These are phyloP conservation scores for Dendrolimus pini DNA, from an alignment of 2,888 invertebrate species.

Conservation along the genomic window DNA sequence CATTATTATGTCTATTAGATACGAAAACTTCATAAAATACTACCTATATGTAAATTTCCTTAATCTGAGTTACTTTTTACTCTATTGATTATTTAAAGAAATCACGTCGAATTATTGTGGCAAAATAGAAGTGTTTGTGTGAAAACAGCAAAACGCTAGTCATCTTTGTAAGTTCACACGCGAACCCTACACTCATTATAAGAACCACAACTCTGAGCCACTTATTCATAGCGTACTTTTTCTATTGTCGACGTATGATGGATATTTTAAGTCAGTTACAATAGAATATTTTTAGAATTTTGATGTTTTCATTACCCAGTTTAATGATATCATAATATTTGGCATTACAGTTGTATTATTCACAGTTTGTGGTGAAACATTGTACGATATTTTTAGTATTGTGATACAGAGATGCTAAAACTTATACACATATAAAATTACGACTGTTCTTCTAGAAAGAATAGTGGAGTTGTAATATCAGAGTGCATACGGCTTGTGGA, in stretches of 20 bases:
- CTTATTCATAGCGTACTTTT: conserved; percentile 38
- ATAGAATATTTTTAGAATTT: conserved; percentile 33
- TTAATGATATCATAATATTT: conserved; percentile 10
- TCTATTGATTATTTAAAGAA: too few relatives aligned
- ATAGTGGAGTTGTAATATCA: too few relatives aligned
- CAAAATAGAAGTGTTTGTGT: conserved; percentile 33
- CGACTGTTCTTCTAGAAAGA: too few relatives aligned
- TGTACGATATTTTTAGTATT: not conserved
- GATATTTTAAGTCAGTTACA: conserved; percentile 32
- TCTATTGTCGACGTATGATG: conserved; percentile 22
- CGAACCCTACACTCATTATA: conserved; percentile 50
- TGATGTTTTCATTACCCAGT: conserved; percentile 37
- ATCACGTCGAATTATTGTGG: too few relatives aligned
- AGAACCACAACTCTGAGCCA: conserved; percentile 33
- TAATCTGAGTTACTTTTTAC: too few relatives aligned
- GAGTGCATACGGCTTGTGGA: too few relatives aligned
- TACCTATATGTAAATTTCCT: too few relatives aligned
- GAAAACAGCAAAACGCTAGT: conserved; percentile 62
- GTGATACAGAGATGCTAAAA: not conserved
- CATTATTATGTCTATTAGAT: too few relatives aligned
- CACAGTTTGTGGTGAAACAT: not conserved
- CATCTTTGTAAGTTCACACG: conserved; percentile 53
- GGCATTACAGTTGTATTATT: not conserved
- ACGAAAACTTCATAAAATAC: too few relatives aligned
- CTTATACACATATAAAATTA: too few relatives aligned